These are phyloP conservation scores for Tricholaema leucomelas DNA, from an alignment of 2,113 vertebrate genomes.

Conservation along the genomic window DNA sequence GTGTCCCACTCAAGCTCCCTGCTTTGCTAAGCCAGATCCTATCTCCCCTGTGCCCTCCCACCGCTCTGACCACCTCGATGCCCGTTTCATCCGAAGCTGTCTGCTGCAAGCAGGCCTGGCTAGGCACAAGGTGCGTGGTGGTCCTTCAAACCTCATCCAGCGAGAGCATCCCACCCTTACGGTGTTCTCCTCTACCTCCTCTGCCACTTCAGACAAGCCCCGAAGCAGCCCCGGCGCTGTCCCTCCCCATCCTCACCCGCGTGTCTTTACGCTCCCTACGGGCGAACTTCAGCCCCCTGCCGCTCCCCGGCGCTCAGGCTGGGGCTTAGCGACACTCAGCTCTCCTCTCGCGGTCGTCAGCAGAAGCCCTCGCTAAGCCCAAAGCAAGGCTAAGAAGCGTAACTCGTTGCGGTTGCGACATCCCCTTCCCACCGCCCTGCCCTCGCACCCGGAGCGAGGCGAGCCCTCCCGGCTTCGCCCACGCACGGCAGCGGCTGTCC, in stretches of 20 bases:
- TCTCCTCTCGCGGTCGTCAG: fast-evolving
- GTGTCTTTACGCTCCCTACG: fast-evolving
- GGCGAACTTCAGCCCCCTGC: not conserved
- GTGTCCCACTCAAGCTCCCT: fast-evolving
- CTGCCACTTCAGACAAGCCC: not conserved
- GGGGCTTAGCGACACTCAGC: not conserved
- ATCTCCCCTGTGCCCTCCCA: not conserved
- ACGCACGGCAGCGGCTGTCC: fast-evolving
- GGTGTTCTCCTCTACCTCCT: not conserved
- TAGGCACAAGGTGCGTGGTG: not conserved
- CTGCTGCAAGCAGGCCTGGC: not conserved
- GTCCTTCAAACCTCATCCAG: not conserved
- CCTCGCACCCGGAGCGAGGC: fast-evolving
- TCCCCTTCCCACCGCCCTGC: not conserved
- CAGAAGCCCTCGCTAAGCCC: not conserved
- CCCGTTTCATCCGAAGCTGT: not conserved
- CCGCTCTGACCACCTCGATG: fast-evolving
- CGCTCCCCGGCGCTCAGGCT: not conserved
- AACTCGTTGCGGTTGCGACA: not conserved
- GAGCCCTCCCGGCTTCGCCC: fast-evolving
- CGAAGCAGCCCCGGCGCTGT: not conserved
- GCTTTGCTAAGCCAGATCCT: not conserved
- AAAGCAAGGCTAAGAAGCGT: not conserved
- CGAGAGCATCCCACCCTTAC: fast-evolving
- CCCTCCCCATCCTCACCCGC: not conserved